A percentile compares a stretch with the other conserved stretches of the same genome.
These are phyloP conservation scores for Pomatorhinus ruficollis DNA, from an alignment of 2,113 vertebrate species.

Conservation along the genomic window DNA sequence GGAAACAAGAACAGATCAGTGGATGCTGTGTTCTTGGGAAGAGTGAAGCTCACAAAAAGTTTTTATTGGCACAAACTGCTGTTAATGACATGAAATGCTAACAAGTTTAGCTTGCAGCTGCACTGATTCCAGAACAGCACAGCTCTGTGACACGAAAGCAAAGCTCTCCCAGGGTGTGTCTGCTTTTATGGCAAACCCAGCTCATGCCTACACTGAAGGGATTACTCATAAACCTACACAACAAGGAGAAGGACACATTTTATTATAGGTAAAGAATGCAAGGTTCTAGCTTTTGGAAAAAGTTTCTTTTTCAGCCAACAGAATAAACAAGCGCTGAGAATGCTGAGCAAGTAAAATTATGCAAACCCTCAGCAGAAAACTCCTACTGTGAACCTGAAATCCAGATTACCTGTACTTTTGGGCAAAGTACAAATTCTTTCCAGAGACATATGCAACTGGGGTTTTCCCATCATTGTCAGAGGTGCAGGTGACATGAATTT, in stretches of 20 bases:
- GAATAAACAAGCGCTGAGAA: not conserved
- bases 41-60: not conserved
- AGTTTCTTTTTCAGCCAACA: not conserved
- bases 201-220: not conserved
- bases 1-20: not conserved
- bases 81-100: not conserved
- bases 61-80: not conserved
- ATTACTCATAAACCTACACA: not conserved
- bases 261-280: not conserved
- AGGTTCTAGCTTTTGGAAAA: not conserved
- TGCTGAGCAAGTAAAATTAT: not conserved
- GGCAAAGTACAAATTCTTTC: not conserved
- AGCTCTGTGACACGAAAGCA: not conserved
- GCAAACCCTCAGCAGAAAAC: not conserved
- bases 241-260: not conserved
- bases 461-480: not conserved
- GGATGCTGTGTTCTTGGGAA: accelerated
- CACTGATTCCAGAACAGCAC: not conserved
- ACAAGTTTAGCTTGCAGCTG: not conserved
- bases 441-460: not conserved
- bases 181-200: not conserved
- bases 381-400: not conserved
- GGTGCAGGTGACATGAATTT: not conserved
- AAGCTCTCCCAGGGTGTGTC: not conserved
- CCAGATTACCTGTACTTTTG: not conserved